Evolutionary conservation across 1,140 invertebrate genomes (phyloP), one percentile per base, ranked within the genome.

Genomic region (Trialeurodes vaporariorum): DNA sequence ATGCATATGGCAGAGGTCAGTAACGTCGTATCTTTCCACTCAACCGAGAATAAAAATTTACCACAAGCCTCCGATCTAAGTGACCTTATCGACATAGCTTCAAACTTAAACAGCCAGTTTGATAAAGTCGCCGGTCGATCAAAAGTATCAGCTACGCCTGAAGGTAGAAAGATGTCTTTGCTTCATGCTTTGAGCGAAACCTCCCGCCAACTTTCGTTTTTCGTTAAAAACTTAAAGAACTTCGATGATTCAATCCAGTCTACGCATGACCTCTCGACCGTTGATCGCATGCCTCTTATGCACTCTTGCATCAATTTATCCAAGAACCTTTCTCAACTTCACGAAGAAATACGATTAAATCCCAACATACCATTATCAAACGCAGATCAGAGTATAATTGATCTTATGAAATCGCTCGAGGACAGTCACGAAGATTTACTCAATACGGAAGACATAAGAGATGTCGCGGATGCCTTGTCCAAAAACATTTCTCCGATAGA

Each of bases 1-100:
- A 69, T 59, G 26, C 70, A 70, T 25, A 69, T 73, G 25, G 13
- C 66, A 2, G 65, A 67, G 59, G 61, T 68, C 17, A 40, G 66
- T 59, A 64, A 61, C 22, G 23, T 64, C 24, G 64, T 64, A 23
- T 49, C 34, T 49, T 49, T 49, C 27, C 49, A 67, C 26, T 40
- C 66, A 62, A 61, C 34, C 24, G 23, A 59, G 23, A 61, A 65
- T 61, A 65, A 65, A 60, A 66, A 23, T 59, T 60, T 66, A 61
- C 24, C 34, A 17, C 34, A 17, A 5, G 17, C 17, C 34, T 17
- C 34, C 17, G 17, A 17, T 49, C 17, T 49, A 17, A 49, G 34
- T 17, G 17, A 49, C 17, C 34, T 49, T 49, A 17, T 49, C 17
- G 5, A 49, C 5, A 49, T 9, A 9, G 34, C 34, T 9, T 49